Conservation (phyloP, 2,797 vertebrate genomes). For the Pseudopleuronectes americanus region DNA sequence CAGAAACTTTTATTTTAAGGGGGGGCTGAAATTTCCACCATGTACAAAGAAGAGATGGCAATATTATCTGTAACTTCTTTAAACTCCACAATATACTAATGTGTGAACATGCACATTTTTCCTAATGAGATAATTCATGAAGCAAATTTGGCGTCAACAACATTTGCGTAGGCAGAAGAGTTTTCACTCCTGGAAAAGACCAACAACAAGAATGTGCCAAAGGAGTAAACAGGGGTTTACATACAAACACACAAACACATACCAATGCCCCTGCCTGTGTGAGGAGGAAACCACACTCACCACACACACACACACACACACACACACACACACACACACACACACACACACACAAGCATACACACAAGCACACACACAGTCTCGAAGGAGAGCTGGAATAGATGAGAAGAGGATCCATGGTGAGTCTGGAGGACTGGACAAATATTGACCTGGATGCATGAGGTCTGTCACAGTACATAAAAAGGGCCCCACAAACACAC, state of each 20-base stretch:
- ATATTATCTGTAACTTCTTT: too few relatives aligned
- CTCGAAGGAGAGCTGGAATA: slow-evolving; percentile 62
- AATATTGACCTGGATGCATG: slow-evolving; percentile 79
- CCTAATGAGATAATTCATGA: slow-evolving; percentile 17
- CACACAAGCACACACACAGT: slow-evolving; percentile 26
- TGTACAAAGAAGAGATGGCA: too few relatives aligned
- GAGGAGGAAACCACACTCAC: slow-evolving; percentile 20
- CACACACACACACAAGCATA: slow-evolving; percentile 3
- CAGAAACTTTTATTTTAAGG: background rate
- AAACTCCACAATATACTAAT: too few relatives aligned
- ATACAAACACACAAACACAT: too few relatives aligned
- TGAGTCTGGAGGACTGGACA: slow-evolving; percentile 68
- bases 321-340: background rate
- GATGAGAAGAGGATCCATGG: slow-evolving; percentile 62
- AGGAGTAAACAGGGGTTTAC: background rate
- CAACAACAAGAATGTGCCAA: slow-evolving; percentile 40
- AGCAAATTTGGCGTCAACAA: slow-evolving; percentile 48
- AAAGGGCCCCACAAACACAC: slow-evolving; percentile 14
- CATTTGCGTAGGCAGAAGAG: slow-evolving; percentile 41
- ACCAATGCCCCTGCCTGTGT: slow-evolving; percentile 31
- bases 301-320: background rate
- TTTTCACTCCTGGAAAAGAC: slow-evolving; percentile 47
- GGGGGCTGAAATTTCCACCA: too few relatives aligned
- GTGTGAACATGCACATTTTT: slow-evolving; percentile 13
- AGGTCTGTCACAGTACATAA: slow-evolving; percentile 70